A percentile compares a stretch with the other conserved stretches of the same genome.
Conservation (phyloP, 2,797 vertebrate genomes). For the Tapirus indicus region DNA sequence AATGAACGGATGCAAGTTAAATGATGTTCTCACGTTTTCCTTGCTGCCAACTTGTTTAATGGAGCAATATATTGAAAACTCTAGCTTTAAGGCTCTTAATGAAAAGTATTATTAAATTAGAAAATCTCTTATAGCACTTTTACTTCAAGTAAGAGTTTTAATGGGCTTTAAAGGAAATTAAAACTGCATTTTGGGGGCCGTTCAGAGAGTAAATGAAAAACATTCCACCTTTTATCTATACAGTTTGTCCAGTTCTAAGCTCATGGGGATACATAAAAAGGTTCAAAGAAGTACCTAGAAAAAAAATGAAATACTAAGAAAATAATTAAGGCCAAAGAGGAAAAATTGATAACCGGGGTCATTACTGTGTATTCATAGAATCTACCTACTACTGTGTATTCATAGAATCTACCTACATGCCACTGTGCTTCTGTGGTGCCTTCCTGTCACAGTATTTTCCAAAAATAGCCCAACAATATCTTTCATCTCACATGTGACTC, state of each 20-base stretch:
- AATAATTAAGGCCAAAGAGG: neutral
- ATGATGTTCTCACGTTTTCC: neutral
- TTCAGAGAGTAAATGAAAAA: neutral
- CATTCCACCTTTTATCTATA: neutral
- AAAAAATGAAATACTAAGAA: slow-evolving; percentile 9
- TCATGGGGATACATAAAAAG: neutral
- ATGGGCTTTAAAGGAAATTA: neutral
- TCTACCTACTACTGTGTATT: neutral
- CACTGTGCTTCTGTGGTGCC: neutral
- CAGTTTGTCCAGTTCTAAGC: neutral
- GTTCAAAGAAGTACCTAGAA: neutral
- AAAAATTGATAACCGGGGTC: neutral
- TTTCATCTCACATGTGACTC: neutral
- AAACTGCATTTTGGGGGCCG: neutral
- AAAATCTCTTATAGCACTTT: neutral
- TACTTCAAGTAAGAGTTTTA: neutral
- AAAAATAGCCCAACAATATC: neutral
- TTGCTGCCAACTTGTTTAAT: neutral
- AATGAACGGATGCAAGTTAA: neutral
- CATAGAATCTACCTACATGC: neutral
- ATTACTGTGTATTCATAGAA: neutral
- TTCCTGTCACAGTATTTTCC: neutral
- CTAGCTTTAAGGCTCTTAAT: neutral
- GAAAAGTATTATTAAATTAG: neutral
- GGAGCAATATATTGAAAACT: neutral